Conservation (phyloP, 2,797 vertebrate species). For the Schizopygopsis pylzovi region DNA sequence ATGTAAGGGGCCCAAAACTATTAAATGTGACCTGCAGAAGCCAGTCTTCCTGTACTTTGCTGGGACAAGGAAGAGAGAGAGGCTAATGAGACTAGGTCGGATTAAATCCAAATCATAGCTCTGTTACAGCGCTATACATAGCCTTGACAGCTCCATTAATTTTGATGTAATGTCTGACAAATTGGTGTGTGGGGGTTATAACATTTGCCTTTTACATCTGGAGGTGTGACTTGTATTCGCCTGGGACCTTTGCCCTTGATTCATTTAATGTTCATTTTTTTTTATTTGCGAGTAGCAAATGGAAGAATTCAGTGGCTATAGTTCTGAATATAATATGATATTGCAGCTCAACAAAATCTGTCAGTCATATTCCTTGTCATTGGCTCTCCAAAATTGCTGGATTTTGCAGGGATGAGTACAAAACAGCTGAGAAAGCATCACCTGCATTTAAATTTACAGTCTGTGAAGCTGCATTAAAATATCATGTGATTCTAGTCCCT, state of each 20-base stretch:
- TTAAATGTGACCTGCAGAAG: slow-evolving; percentile 51
- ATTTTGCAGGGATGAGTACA: background rate
- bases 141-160: slow-evolving; percentile 63
- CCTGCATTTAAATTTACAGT: background rate
- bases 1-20: slow-evolving; percentile 31
- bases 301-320: background rate
- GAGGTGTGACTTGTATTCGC: slow-evolving; percentile 50
- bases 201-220: slow-evolving; percentile 61
- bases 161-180: slow-evolving; percentile 62
- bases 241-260: slow-evolving; percentile 18
- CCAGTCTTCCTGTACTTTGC: slow-evolving; percentile 23
- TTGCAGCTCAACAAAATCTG: background rate
- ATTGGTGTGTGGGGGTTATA: slow-evolving; percentile 49
- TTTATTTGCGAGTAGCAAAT: background rate
- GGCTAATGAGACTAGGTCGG: slow-evolving; percentile 59
- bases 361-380: background rate
- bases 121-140: slow-evolving; percentile 61
- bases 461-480: background rate
- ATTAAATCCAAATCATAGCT: slow-evolving; percentile 60
- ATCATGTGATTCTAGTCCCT: background rate
- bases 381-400: background rate
- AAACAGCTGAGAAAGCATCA: background rate
- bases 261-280: background rate
- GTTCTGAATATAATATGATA: background rate
- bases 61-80: slow-evolving; percentile 37